phyloP scores from a whole-genome alignment of 2,113 vertebrate species.

The Casuarius casuarius region DNA sequence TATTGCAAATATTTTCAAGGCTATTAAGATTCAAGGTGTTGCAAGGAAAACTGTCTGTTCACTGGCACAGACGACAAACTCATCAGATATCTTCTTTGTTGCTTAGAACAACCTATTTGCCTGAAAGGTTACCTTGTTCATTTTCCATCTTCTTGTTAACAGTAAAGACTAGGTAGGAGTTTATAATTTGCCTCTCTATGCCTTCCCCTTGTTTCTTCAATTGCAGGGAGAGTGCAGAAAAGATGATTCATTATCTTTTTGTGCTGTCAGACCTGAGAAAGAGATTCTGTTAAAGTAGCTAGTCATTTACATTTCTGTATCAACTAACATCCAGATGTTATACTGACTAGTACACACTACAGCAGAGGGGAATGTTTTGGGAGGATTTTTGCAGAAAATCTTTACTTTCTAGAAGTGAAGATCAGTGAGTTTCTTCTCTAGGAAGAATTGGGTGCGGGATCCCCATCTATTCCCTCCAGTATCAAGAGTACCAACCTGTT shows the following conservation, averaged over 20 bases:
- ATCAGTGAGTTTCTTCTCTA: neutral
- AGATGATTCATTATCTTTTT: neutral
- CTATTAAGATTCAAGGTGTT: neutral
- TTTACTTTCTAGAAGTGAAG: neutral
- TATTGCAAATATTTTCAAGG: neutral
- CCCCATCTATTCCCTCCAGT: neutral
- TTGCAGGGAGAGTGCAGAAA: neutral
- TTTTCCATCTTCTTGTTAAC: neutral
- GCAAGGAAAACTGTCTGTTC: neutral
- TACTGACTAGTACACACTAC: neutral
- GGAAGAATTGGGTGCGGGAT: neutral
- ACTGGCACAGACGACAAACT: neutral
- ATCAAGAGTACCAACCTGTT: neutral
- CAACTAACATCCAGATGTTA: fast-evolving
- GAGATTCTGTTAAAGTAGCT: neutral
- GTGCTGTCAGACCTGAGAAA: neutral
- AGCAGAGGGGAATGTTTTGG: neutral
- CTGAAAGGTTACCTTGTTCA: neutral
- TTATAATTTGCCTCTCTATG: neutral
- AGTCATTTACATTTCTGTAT: neutral
- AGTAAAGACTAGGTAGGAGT: neutral
- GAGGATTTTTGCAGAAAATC: neutral
- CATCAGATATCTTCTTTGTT: neutral
- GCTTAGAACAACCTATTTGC: neutral
- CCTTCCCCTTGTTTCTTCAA: neutral